Evolutionary conservation across 2,797 vertebrate species (phyloP).

Genomic region (Sebastes alutus): DNA sequence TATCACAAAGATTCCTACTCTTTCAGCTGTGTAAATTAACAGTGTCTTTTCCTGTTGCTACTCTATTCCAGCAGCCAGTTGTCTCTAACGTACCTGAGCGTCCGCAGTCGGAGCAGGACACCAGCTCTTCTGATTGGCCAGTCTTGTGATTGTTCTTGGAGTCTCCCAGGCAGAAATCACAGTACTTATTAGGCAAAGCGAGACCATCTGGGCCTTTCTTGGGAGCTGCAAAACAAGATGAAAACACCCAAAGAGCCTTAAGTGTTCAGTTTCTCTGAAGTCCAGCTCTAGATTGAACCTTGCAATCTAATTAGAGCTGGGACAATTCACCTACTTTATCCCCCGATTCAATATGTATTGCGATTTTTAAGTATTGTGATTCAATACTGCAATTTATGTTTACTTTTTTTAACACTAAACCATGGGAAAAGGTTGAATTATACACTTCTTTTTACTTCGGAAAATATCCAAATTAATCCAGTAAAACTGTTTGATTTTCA

Average conservation of each 20-base stretch:
- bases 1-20: not conserved
- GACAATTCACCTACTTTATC: too few species aligned
- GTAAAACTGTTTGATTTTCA: too few species aligned
- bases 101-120: constrained; percentile 96
- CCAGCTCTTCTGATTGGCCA: constrained; percentile 91
- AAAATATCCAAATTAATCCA: too few species aligned
- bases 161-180: constrained; percentile 95
- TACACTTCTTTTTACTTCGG: too few species aligned
- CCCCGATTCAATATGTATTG: too few species aligned
- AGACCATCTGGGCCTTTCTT: constrained; percentile 94
- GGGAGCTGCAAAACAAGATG: constrained; percentile 71
- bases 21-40: not conserved
- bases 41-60: not conserved
- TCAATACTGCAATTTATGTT: too few species aligned
- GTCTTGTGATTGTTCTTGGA: constrained; percentile 96
- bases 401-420: too few species aligned
- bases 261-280: not conserved
- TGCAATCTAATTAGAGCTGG: too few species aligned
- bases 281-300: not conserved
- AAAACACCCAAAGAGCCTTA: not conserved
- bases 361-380: too few species aligned
- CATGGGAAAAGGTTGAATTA: too few species aligned
- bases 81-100: constrained; percentile 86
- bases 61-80: not conserved
- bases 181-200: constrained; percentile 95